These are phyloP conservation scores for Furcula furcula DNA, from an alignment of 2,888 invertebrate genomes.

Conservation along the genomic window DNA sequence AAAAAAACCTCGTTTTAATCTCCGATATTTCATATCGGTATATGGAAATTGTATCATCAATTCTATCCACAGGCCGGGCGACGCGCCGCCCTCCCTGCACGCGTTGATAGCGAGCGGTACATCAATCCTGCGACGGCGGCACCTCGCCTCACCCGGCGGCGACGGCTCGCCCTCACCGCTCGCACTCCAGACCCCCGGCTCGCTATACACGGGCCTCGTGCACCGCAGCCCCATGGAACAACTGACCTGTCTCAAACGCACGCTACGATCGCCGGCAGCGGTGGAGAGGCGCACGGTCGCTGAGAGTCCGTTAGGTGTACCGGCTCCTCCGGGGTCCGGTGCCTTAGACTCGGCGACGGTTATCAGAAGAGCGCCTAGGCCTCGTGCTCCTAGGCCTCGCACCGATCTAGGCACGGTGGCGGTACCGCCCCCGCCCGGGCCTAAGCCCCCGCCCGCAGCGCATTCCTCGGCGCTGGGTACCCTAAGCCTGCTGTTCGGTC, in stretches of 20 bases:
- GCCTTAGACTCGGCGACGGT: slow-evolving; percentile 71
- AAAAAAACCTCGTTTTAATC: no score
- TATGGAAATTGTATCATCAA: no score
- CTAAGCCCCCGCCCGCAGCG: slow-evolving; percentile 74
- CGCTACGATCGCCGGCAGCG: slow-evolving; percentile 66
- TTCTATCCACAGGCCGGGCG: no score
- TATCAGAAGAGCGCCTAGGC: slow-evolving; percentile 61
- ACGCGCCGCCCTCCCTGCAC: slow-evolving; percentile 73
- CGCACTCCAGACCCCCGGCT: slow-evolving; percentile 81
- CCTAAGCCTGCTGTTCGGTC: slow-evolving; percentile 90
- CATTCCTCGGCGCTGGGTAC: slow-evolving; percentile 84
- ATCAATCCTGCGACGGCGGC: slow-evolving; percentile 72
- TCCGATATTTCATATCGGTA: no score
- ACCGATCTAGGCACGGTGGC: slow-evolving; percentile 64
- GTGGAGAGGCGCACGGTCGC: slow-evolving; percentile 61
- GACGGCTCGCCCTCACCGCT: slow-evolving; percentile 84
- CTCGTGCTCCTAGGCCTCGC: slow-evolving; percentile 66
- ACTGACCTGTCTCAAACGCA: slow-evolving; percentile 86
- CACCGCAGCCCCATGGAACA: slow-evolving; percentile 90
- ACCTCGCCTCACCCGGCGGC: slow-evolving; percentile 80
- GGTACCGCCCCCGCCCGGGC: slow-evolving; percentile 77
- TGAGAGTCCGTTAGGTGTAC: slow-evolving; percentile 77
- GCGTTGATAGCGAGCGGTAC: slow-evolving; percentile 77
- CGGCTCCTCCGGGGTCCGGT: slow-evolving; percentile 83
- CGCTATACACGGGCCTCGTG: slow-evolving; percentile 83